Evolutionary conservation across 2,113 vertebrate genomes (phyloP).

Genomic region (Spea bombifrons): DNA sequence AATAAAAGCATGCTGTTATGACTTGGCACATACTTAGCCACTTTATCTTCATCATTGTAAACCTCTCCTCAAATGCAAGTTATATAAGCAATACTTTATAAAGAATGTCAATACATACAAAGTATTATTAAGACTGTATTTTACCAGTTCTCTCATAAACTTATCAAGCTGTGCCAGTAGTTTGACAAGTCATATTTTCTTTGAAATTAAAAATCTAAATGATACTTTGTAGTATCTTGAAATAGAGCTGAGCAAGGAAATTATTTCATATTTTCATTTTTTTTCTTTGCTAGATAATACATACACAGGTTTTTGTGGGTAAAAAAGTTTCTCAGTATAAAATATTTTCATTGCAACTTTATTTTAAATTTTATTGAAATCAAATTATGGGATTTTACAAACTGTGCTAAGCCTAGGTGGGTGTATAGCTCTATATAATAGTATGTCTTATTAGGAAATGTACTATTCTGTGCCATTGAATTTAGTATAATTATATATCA

Average conservation of each 20-base stretch:
- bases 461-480: no score
- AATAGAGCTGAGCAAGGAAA: slow-evolving; percentile 13
- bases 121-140: slow-evolving; percentile 45
- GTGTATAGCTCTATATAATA: no score
- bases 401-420: no score
- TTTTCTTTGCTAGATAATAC: not conserved
- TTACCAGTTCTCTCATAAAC: slow-evolving; percentile 40
- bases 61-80: slow-evolving; percentile 32
- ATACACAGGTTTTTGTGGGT: not conserved
- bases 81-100: slow-evolving; percentile 32
- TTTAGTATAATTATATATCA: no score
- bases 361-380: not conserved
- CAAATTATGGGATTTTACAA: no score
- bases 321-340: no score
- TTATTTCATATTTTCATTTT: slow-evolving; percentile 2
- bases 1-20: slow-evolving; percentile 12
- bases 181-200: slow-evolving; percentile 44
- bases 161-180: slow-evolving; percentile 41
- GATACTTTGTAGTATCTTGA: slow-evolving; percentile 11
- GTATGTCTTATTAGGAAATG: no score
- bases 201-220: slow-evolving; percentile 41
- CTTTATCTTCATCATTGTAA: slow-evolving; percentile 44
- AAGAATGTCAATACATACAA: slow-evolving; percentile 33
- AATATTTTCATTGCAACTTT: no score
- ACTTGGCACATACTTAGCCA: slow-evolving; percentile 18